Percentiles rank a stretch among this genome's conserved stretches.
phyloP scores from a whole-genome alignment of 2,888 invertebrate genomes.

The Tetrapedia diversipes region DNA sequence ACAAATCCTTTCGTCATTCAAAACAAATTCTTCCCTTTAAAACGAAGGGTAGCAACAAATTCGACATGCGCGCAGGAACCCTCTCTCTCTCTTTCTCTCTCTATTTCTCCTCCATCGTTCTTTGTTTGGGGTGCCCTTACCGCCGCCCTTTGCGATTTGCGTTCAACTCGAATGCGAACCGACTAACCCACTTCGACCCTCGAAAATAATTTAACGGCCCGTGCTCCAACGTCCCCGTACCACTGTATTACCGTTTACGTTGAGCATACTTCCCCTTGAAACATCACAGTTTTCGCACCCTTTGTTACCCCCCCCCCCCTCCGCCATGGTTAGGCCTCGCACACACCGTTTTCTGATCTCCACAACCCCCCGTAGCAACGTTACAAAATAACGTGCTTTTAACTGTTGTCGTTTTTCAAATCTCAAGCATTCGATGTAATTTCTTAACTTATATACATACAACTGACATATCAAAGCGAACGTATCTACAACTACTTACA shows the following conservation, averaged over 20 bases:
- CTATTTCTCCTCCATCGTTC: conserved; percentile 50
- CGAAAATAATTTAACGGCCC: conserved; percentile 67
- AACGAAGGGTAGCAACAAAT: conserved; percentile 37
- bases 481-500: background rate
- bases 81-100: conserved; percentile 9
- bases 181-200: conserved; percentile 77
- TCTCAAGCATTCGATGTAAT: background rate
- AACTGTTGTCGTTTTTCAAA: background rate
- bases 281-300: background rate
- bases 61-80: conserved; percentile 71
- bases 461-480: background rate
- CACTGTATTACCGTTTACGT: background rate
- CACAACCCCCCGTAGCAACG: no score
- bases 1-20: conserved; percentile 45
- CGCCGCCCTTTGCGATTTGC: conserved; percentile 58
- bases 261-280: no score
- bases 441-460: no score
- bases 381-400: background rate
- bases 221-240: background rate
- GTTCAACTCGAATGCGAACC: conserved; percentile 51
- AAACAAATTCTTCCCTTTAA: conserved; percentile 65
- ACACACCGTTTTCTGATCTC: background rate
- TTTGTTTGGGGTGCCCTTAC: conserved; percentile 73
- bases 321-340: background rate
- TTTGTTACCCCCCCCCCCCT: no score